Evolutionary conservation across 2,113 vertebrate species (phyloP), one percentile per base, ranked within the genome.

Genomic region (Peromyscus maniculatus): DNA sequence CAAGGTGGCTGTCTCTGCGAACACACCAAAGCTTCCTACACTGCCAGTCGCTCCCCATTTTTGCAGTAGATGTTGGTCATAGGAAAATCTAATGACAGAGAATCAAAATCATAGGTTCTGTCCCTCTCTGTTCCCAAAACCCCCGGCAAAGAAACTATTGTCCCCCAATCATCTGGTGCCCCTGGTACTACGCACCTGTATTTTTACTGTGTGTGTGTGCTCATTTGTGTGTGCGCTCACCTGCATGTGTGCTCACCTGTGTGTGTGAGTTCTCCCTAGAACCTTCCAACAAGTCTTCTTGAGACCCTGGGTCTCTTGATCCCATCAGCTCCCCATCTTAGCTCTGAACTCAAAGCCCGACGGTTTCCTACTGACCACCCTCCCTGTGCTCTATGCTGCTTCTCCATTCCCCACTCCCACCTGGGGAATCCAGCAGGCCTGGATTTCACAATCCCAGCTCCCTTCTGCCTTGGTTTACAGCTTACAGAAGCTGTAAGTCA

Each of bases 11-110:
- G 39, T 5, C 11, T 66, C 91, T 1, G 2, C 7, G 24, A 24
- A 39, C 62, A 15, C 10, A 28, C 16, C 0, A 3, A 43, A 21
- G 57, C 75, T 13, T 31, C 1, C 11, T 0, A 52, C 8, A 36
- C 43, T 87, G 31, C 19, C 43, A 31, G 43, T 52, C 46, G n/a
- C 46, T 15, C 52, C 31, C 46, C 3, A 2, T 52, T 71, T 66
- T 33, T 52, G n/a, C 36, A 83, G 10, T 8, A 67, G 39, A 62
- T 31, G 0, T 0, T 16, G 22, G 28, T 95, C 49, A 39, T 1
- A 13, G 64, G 39, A 55, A 59, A 57, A 74, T 79, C 19, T n/a
- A 15, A 13, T 0, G 3, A 92, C 19, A 62, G 28, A 71, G 67
- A 67, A 52, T 57, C 72, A 78, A 24, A 71, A 49, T 10, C 7